Percentiles rank a stretch among this genome's conserved stretches.
Conservation (phyloP, 2,888 invertebrate species). For the Limulus polyphemus region DNA sequence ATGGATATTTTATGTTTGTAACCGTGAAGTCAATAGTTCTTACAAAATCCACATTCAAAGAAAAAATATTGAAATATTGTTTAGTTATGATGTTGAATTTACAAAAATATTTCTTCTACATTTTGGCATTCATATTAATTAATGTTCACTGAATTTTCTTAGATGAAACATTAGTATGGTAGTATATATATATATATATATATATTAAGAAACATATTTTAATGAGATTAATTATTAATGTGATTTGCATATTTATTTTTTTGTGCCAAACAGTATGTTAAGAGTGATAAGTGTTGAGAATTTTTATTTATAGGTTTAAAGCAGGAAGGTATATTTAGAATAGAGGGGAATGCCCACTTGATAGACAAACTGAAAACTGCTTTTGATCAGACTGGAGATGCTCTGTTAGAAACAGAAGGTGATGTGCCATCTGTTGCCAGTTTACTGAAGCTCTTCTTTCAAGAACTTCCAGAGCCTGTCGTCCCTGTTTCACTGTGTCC, state of each 20-base stretch:
- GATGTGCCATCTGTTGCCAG: conserved; percentile 46
- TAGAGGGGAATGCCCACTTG: conserved; percentile 43
- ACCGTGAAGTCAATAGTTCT: no score
- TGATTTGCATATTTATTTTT: background rate
- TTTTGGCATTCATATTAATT: no score
- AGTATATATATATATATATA: no score
- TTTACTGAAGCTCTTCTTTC: conserved; percentile 45
- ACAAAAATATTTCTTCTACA: no score
- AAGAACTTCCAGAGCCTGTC: conserved; percentile 44
- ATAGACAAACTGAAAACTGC: conserved; percentile 42
- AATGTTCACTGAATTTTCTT: no score
- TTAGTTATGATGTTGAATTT: no score
- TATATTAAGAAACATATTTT: background rate
- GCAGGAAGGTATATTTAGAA: conserved; percentile 43
- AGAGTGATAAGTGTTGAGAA: no score
- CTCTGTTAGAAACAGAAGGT: conserved; percentile 42
- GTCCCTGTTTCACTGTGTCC: conserved; percentile 38
- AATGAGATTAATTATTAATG: conserved; percentile 2
- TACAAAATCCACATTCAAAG: no score
- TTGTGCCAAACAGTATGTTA: no score
- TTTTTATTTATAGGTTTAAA: conserved; percentile 35
- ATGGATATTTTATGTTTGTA: no score
- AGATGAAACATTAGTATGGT: no score
- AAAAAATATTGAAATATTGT: no score
- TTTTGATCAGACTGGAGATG: conserved; percentile 45